Base-by-base conservation (phyloP, 2,113 vertebrate genomes). In the Grus americana region DNA sequence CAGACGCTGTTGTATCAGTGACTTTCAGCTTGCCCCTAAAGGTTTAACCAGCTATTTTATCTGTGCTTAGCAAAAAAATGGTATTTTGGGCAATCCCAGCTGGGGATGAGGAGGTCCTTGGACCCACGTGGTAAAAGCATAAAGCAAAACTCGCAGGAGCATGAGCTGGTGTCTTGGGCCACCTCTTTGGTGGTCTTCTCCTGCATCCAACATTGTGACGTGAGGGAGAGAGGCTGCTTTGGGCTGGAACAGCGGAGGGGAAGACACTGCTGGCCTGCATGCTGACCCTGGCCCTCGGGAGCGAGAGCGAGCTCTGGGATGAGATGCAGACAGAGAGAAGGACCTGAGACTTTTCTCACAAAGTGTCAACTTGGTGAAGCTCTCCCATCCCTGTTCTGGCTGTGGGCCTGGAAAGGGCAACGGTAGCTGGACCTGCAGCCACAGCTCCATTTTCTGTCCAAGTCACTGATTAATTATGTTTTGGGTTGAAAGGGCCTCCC, bases 181-280 rank as follows among this genome's bases (percentile, higher is more conserved):
- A 73, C 18, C 54, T 58, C 40, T 55, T 18, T 7, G 50, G 5
- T 20, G n/a, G 15, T 71, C 6, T 22, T 12, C 27, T 38, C 24
- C 30, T 4, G 40, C 26, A 30, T 8, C 24, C 62, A 12, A 1
- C 14, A 2, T 3, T 0, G 3, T 29, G 13, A 8, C 0, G 4
- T 18, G 23, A 57, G 21, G 61, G 42, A 62, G 6, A 15, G 73
- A 16, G 19, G 54, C 13, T 40, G 70, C 32, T 38, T 18, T 6
- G 85, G 62, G 52, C 6, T 12, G 62, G 54, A 46, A 3, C 32
- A 6, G 32, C 0, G 11, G 8, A 47, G 36, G 44, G 19, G 55
- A 67, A 66, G 63, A 68, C 62, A 18, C 19, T 9, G 47, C 18
- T 10, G 65, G 54, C 50, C 65, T 23, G 58, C 17, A 47, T 0